These are phyloP conservation scores for Tetranychus piercei DNA, from an alignment of 2,888 invertebrate genomes.

Conservation along the genomic window DNA sequence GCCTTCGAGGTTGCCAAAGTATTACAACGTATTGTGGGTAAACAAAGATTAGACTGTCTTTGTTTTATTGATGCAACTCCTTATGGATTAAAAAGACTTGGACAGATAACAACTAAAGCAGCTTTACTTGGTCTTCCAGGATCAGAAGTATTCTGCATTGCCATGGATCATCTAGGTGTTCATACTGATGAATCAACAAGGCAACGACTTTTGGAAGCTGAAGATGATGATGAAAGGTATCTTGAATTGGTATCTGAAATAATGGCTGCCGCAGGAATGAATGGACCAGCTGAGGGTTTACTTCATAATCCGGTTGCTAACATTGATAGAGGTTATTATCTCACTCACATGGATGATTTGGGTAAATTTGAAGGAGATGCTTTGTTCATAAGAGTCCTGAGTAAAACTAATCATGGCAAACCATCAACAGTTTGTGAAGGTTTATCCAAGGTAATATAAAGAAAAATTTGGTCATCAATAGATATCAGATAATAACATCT, in stretches of 20 bases:
- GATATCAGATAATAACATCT: not conserved
- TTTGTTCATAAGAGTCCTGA: not conserved
- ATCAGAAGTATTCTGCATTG: not conserved
- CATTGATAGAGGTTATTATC: conserved; percentile 7
- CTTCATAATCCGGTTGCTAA: not conserved
- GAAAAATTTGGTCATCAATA: not conserved
- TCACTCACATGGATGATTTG: not conserved
- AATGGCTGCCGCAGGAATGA: conserved; percentile 4
- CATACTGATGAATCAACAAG: not conserved
- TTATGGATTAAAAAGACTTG: conserved; percentile 1
- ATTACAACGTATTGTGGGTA: not conserved
- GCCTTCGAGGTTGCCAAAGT: conserved; percentile 11
- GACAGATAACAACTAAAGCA: not conserved
- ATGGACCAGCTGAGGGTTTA: not conserved
- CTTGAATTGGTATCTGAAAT: not conserved
- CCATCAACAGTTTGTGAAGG: not conserved
- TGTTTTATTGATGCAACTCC: conserved; percentile 6
- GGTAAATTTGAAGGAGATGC: conserved; percentile 1
- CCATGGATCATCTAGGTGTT: conserved; percentile 1
- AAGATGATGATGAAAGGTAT: conserved; percentile 7
- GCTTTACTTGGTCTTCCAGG: not conserved
- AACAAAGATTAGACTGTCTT: not conserved
- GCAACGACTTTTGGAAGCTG: not conserved
- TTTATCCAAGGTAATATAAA: not conserved
- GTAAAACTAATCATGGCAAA: conserved; percentile 1